Conservation (phyloP, 2,113 vertebrate species). For the Naja naja region DNA sequence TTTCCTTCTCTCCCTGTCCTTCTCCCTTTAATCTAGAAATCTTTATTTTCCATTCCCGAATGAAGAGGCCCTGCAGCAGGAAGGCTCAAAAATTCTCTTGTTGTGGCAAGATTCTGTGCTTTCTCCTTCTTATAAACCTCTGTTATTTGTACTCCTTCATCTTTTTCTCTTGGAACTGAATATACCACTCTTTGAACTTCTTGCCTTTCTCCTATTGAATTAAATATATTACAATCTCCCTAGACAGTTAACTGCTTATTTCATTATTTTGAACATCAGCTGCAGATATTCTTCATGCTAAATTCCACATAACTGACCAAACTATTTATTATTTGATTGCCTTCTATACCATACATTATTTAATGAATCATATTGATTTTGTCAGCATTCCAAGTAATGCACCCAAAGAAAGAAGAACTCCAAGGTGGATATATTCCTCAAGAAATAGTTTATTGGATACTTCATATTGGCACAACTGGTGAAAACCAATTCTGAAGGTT, state of each 20-base stretch:
- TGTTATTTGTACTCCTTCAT: background rate
- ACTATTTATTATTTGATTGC: background rate
- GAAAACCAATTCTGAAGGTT: too few relatives aligned
- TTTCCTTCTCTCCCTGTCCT: background rate
- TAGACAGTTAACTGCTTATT: background rate
- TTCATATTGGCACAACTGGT: too few relatives aligned
- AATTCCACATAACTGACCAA: background rate
- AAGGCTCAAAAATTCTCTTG: background rate
- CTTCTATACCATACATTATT: background rate
- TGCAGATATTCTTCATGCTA: background rate
- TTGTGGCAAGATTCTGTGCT: background rate
- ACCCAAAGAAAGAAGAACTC: too few relatives aligned
- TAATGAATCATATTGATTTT: background rate
- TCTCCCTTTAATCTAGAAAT: background rate
- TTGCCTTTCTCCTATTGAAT: background rate
- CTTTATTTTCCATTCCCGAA: background rate
- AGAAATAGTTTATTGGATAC: too few relatives aligned
- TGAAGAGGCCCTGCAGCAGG: background rate
- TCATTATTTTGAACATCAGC: background rate
- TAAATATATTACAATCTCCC: background rate
- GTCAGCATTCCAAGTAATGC: too few relatives aligned
- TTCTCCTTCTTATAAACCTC: background rate
- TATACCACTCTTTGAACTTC: background rate
- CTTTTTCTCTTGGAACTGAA: background rate
- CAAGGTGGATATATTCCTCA: too few relatives aligned